Evolutionary conservation across 1,140 invertebrate genomes (phyloP).

Genomic region (Drosophila insularis): DNA sequence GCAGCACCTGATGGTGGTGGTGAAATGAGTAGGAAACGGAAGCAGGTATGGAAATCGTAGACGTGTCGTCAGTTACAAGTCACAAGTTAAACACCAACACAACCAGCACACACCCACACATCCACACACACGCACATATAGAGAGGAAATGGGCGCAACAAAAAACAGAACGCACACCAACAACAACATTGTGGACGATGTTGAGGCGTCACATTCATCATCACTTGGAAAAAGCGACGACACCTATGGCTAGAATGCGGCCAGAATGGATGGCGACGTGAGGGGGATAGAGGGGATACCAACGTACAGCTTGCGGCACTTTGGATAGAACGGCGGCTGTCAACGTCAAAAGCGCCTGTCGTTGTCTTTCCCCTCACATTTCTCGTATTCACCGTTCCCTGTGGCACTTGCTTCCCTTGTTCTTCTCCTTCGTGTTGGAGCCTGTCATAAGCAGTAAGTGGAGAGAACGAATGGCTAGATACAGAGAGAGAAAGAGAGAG

Average conservation of each 20-base stretch:
- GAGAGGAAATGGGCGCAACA: slow-evolving; percentile 13
- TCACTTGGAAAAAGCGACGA: slow-evolving; percentile 44
- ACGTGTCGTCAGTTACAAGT: slow-evolving; percentile 61
- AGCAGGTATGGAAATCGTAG: slow-evolving; percentile 55
- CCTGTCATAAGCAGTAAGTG: slow-evolving; percentile 8
- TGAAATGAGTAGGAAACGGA: slow-evolving; percentile 44
- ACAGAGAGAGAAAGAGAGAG: no score
- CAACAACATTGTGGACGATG: neutral
- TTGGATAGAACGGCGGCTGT: slow-evolving; percentile 8
- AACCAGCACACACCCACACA: slow-evolving; percentile 17
- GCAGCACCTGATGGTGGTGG: neutral
- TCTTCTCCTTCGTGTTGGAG: neutral
- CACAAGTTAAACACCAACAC: slow-evolving; percentile 44
- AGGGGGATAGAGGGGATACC: neutral
- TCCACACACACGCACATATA: neutral
- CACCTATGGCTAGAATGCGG: slow-evolving; percentile 22
- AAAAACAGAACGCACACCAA: slow-evolving; percentile 9
- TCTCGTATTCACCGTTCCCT: neutral
- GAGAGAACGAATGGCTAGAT: neutral
- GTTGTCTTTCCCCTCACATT: neutral
- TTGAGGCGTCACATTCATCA: slow-evolving; percentile 53
- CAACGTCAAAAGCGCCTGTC: slow-evolving; percentile 6
- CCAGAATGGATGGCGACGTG: neutral
- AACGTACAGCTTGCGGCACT: slow-evolving; percentile 1
- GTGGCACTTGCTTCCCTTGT: neutral